phyloP scores from a whole-genome alignment of 2,888 invertebrate genomes.

The Tethea ocularis region DNA sequence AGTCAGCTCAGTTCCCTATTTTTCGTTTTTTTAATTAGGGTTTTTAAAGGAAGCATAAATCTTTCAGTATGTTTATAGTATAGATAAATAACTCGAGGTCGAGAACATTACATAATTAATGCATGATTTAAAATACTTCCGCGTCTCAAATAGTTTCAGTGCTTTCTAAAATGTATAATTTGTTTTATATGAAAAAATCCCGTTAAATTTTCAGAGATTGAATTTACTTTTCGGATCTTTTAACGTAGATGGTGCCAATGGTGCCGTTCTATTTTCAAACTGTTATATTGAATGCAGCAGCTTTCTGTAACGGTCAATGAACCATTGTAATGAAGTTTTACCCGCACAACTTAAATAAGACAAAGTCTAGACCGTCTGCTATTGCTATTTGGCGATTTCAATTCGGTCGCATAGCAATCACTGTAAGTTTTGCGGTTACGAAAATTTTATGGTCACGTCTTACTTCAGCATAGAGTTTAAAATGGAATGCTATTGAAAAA shows the following conservation, averaged over 20 bases:
- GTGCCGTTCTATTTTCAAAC: slow-evolving; percentile 4
- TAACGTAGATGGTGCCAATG: background rate
- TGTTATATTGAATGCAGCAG: background rate
- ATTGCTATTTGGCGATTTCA: slow-evolving; percentile 15
- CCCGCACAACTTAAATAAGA: slow-evolving; percentile 26
- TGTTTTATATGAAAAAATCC: background rate
- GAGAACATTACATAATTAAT: background rate
- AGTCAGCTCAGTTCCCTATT: background rate
- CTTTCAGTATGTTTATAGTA: background rate
- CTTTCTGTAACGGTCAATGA: slow-evolving; percentile 36
- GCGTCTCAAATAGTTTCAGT: background rate
- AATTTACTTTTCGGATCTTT: background rate
- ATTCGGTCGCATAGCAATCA: slow-evolving; percentile 21
- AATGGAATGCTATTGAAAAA: slow-evolving; percentile 1
- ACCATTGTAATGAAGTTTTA: slow-evolving; percentile 21
- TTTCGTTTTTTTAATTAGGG: background rate
- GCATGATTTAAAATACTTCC: background rate
- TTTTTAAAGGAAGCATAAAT: background rate
- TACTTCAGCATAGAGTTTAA: slow-evolving; percentile 13
- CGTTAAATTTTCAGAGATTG: background rate
- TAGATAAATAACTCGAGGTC: background rate
- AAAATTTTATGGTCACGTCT: background rate
- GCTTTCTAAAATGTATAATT: background rate
- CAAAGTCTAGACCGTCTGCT: slow-evolving; percentile 20
- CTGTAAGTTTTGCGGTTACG: background rate